Conservation (phyloP, 2,113 vertebrate species). For the Maccullochella peelii region DNA sequence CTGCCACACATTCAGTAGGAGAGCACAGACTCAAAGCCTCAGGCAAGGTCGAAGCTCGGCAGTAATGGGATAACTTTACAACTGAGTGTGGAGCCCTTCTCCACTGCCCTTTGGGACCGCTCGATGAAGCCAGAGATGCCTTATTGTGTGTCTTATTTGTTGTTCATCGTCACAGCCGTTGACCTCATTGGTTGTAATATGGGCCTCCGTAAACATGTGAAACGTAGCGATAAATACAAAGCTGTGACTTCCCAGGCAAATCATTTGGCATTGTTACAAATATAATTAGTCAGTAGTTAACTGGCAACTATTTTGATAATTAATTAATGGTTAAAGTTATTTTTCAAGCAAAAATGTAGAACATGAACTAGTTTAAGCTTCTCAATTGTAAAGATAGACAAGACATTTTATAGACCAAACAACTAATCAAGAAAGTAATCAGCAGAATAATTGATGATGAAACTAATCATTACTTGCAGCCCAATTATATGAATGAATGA, state of each 20-base stretch:
- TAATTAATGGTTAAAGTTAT: neutral
- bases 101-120: neutral
- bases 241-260: neutral
- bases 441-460: neutral
- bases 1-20: neutral
- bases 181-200: neutral
- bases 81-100: neutral
- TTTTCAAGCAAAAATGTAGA: neutral
- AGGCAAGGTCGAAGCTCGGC: constrained; percentile 21
- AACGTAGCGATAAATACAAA: neutral
- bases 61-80: neutral
- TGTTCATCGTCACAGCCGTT: neutral
- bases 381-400: neutral
- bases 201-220: neutral
- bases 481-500: neutral
- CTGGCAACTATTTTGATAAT: neutral
- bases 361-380: neutral
- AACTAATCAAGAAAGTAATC: too few species aligned
- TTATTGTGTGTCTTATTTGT: neutral
- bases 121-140: neutral
- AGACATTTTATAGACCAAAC: neutral
- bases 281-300: too few species aligned
- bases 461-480: neutral
- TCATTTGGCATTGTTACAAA: too few species aligned
- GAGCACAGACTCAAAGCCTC: neutral